These are phyloP conservation scores for Eilema caniola DNA, from an alignment of 2,888 invertebrate species.

Conservation along the genomic window DNA sequence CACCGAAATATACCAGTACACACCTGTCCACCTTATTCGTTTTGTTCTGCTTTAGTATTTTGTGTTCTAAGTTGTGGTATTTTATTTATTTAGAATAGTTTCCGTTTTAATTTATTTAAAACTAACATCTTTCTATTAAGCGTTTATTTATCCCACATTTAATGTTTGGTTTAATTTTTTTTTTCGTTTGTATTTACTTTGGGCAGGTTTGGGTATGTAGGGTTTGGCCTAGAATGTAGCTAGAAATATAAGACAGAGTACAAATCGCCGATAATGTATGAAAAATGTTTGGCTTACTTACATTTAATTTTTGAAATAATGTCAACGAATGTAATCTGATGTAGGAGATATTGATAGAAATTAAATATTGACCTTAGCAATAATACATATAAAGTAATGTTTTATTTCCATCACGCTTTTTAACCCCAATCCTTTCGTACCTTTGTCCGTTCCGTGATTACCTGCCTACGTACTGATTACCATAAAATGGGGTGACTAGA, in stretches of 20 bases:
- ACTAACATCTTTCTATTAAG: constrained; percentile 77
- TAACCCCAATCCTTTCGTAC: not conserved
- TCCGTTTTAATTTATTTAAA: constrained; percentile 72
- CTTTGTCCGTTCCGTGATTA: not conserved
- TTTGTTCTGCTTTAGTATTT: constrained; percentile 63
- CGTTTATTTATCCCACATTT: constrained; percentile 75
- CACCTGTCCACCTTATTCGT: constrained; percentile 67
- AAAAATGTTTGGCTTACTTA: constrained; percentile 84
- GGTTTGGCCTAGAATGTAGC: constrained; percentile 87
- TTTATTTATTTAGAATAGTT: constrained; percentile 80
- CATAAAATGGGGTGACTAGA: not conserved
- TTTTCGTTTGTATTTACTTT: constrained; percentile 76
- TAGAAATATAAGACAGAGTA: constrained; percentile 86
- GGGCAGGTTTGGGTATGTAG: constrained; percentile 87
- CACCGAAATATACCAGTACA: constrained; percentile 69
- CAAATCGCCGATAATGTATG: constrained; percentile 84
- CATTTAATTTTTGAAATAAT: constrained; percentile 83
- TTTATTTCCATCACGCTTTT: constrained; percentile 62
- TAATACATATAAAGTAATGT: constrained; percentile 79
- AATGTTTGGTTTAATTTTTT: constrained; percentile 70
- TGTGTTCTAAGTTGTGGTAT: constrained; percentile 68
- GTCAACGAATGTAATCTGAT: constrained; percentile 88
- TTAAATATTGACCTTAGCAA: constrained; percentile 88
- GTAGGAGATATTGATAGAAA: constrained; percentile 86
- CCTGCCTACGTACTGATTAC: not conserved